Conservation (phyloP, 92 coral and sea anemone species). For the Porites rus region DNA sequence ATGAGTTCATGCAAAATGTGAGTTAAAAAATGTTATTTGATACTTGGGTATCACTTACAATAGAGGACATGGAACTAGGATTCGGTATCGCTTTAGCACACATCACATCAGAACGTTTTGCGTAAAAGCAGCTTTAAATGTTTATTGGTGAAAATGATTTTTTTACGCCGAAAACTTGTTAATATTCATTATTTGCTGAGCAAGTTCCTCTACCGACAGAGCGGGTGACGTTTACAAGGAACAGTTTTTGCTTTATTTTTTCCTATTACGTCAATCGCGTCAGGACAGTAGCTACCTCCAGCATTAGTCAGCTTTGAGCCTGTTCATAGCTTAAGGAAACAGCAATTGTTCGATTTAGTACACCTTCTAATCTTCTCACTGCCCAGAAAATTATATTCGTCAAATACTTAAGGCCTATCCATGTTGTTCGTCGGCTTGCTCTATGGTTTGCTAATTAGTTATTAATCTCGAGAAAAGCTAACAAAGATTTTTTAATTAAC, state of each 20-base stretch:
- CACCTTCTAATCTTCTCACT: slow-evolving; percentile 57
- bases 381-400: slow-evolving; percentile 58
- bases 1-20: neutral
- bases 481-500: slow-evolving; percentile 97
- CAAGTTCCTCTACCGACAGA: slow-evolving; percentile 73
- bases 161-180: slow-evolving; percentile 35
- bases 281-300: neutral
- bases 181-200: slow-evolving; percentile 80
- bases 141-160: neutral
- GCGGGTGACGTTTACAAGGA: slow-evolving; percentile 43
- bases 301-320: slow-evolving; percentile 20
- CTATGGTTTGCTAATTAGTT: slow-evolving; percentile 95
- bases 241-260: slow-evolving; percentile 28
- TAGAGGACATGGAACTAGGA: neutral
- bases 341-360: slow-evolving; percentile 17
- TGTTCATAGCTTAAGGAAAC: slow-evolving; percentile 20
- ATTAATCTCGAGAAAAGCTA: slow-evolving; percentile 95
- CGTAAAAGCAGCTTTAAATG: slow-evolving; percentile 5
- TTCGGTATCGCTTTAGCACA: neutral
- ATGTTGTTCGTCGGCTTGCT: slow-evolving; percentile 87
- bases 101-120: neutral
- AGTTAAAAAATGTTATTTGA: neutral
- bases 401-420: slow-evolving; percentile 65
- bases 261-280: slow-evolving; percentile 32
- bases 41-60: neutral